Evolutionary conservation across 2,113 vertebrate genomes (phyloP), one percentile per base, ranked within the genome.

Genomic region (Centropristis striata): DNA sequence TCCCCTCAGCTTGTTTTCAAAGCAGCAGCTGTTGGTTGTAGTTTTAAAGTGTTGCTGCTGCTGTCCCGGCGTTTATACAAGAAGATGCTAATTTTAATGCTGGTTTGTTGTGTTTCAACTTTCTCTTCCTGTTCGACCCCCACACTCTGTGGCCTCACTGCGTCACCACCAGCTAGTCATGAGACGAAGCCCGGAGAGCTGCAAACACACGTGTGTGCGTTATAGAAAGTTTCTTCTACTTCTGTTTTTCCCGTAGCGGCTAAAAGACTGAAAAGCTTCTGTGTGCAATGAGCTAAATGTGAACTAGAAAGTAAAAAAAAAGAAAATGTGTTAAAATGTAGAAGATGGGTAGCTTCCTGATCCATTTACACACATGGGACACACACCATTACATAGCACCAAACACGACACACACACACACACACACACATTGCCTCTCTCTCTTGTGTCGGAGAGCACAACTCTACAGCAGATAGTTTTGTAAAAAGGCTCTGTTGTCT

Each of bases 401-500:
- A 50, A 46, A 75, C 59, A 76, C 16, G 5, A 81, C 86, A 39
- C 60, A 69, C 72, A 71, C 68, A 42, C 21, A 50, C 28, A 23
- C 57, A 57, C 63, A 70, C 60, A 63, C 71, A 65, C 42, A 72
- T 11, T 39, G 44, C 54, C 75, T 90, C 83, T 86, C 63, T 74
- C 75, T 71, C 69, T 20, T 78, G 28, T 73, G 83, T 81, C 55
- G 18, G 84, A 88, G 76, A 84, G 86, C 86, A 90, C 86, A 86
- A 87, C 78, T 64, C 71, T 70, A 74, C 67, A 57, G 73, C 81
- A 78, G 36, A 68, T 71, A 46, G 79, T 91, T 91, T 88, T 92
- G 90, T 92, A 88, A 79, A 92, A 84, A 87, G 71, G 70, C 75
- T 88, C 82, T 65, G 80, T 80, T 68, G 92, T 94, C 87, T 93